Evolutionary conservation across 2,888 invertebrate species (phyloP), one percentile per base, ranked within the genome.

Genomic region (Furcula furcula): DNA sequence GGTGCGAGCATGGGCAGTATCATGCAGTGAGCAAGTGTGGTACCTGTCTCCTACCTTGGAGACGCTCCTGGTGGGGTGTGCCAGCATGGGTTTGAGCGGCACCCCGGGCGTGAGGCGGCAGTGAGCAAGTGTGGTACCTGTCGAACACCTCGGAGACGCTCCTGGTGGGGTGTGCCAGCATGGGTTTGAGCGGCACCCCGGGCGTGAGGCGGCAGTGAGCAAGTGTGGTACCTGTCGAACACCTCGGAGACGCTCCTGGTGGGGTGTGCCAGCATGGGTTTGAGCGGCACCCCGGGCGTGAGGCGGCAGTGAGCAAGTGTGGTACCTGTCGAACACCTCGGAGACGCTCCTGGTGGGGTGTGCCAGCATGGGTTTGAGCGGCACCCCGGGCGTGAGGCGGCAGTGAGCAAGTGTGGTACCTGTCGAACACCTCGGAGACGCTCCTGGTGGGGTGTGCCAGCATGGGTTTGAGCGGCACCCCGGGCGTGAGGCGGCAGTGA

Each of bases 31-130:
- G n/a, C n/a, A n/a, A n/a, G n/a, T n/a, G n/a, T n/a, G n/a, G n/a
- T 21, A 21, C 93, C 0, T 30, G 36, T 46, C 48, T 31, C 40
- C 45, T 3, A 98, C 95, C 75, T 98, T 98, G 46, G 93, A 92
- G 1, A 99, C 95, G 2, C 98, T 98, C 76, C 95, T 96, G 0
- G 99, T 98, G 2, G 99, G 99, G 72, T 99, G 98, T 0, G 99
- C 99, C 65, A 99, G 90, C 99, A 99, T 99, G 0, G 99, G 99
- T 75, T 98, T 97, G 47, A 99, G 90, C 7, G 99, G 99, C 52
- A 98, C 92, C 30, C 98, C 98, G 6, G 98, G 97, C 11, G 94
- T 93, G 36, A 99, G 91, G 60, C 94, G 94, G 76, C 98, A 99
- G 63, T 93, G 91, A 18, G 91, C 84, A 16, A 6, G 3, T 16